Evolutionary conservation across 2,797 vertebrate genomes (phyloP).

Genomic region (Sebastes taczanowskii): DNA sequence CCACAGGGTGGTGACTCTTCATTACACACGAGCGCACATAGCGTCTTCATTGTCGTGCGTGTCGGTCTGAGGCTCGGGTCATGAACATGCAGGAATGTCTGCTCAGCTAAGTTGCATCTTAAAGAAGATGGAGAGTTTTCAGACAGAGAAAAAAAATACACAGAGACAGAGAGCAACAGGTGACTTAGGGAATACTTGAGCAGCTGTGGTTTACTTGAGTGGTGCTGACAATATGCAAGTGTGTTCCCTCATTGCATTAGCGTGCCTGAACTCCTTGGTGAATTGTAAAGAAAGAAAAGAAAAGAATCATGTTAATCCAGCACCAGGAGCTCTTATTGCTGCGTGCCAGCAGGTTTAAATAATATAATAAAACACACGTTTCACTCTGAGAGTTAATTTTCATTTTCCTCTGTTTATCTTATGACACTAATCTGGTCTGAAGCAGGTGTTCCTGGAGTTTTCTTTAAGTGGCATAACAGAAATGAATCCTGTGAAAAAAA

Average conservation of each 20-base stretch:
- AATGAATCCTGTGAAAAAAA: not conserved
- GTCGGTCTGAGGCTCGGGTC: conserved; percentile 19
- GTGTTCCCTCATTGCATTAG: conserved; percentile 25
- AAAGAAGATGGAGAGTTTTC: not conserved
- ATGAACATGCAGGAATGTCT: conserved; percentile 60
- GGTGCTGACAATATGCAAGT: conserved; percentile 10
- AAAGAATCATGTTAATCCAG: conserved; percentile 31
- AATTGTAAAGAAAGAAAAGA: not conserved
- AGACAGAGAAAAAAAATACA: not conserved
- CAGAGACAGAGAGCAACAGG: conserved; percentile 26
- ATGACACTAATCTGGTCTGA: conserved; percentile 51
- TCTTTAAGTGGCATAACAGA: conserved; percentile 16
- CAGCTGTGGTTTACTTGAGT: conserved; percentile 31
- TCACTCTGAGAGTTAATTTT: conserved; percentile 44
- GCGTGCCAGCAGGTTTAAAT: conserved; percentile 6
- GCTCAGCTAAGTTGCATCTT: conserved; percentile 33
- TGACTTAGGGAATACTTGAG: conserved; percentile 19
- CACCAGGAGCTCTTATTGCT: conserved; percentile 31
- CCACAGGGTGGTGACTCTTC: conserved; percentile 27
- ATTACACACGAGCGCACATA: not conserved
- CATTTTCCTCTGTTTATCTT: conserved; percentile 41
- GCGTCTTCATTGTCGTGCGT: conserved; percentile 5
- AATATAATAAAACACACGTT: conserved; percentile 52
- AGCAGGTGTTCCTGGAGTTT: conserved; percentile 56
- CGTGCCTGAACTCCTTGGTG: conserved; percentile 12